Percentiles rank a stretch among this genome's conserved stretches.
Evolutionary conservation across 1,140 invertebrate species (phyloP).

Genomic region (Galleria mellonella): DNA sequence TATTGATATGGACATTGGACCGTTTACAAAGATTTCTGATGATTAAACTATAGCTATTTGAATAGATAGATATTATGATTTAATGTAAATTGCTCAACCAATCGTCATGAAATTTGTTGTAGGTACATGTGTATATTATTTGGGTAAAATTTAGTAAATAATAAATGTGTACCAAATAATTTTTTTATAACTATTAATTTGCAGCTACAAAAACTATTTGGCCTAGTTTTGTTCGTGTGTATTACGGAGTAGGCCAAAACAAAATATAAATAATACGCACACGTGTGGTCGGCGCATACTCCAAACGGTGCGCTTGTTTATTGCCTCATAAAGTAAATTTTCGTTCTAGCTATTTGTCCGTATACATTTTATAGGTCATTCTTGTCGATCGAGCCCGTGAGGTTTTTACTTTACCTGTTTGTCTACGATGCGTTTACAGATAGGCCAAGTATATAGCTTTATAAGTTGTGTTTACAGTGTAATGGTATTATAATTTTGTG

Average conservation of each 20-base stretch:
- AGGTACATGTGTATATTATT: too few relatives aligned
- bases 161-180: too few relatives aligned
- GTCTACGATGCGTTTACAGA: constrained; percentile 4
- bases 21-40: too few relatives aligned
- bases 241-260: neutral
- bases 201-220: too few relatives aligned
- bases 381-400: constrained; percentile 21
- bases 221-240: neutral
- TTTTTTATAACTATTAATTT: too few relatives aligned
- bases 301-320: constrained; percentile 18
- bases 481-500: neutral
- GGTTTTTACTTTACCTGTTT: constrained; percentile 16
- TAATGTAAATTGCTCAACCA: too few relatives aligned
- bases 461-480: neutral
- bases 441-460: constrained; percentile 5
- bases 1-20: too few relatives aligned
- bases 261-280: constrained; percentile 5
- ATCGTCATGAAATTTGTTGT: too few relatives aligned
- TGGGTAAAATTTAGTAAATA: too few relatives aligned
- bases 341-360: constrained; percentile 22
- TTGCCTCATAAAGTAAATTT: constrained; percentile 32
- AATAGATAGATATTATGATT: too few relatives aligned
- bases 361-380: constrained; percentile 28
- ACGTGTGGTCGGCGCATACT: too few relatives aligned
- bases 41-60: too few relatives aligned